These are phyloP conservation scores for Cyrtonyx montezumae DNA, from an alignment of 2,113 vertebrate genomes.

Conservation along the genomic window DNA sequence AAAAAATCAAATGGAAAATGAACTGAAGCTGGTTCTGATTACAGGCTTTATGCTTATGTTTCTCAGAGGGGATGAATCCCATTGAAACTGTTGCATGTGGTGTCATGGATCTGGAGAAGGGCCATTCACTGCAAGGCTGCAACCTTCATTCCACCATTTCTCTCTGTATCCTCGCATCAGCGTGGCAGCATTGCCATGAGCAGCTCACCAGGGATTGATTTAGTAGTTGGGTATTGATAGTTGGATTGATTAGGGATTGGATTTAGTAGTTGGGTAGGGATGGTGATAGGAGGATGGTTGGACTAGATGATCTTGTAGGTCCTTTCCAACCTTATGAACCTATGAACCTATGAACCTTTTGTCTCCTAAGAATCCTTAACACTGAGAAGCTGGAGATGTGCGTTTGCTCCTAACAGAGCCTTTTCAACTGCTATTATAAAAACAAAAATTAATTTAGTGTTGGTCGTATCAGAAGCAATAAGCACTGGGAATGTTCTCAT, in stretches of 20 bases:
- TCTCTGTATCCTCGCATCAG: fast-evolving
- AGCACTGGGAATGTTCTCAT: background rate
- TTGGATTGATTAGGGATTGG: no score
- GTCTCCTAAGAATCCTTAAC: background rate
- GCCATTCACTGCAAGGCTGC: background rate
- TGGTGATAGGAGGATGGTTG: no score
- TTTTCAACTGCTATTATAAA: background rate
- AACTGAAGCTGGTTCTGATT: background rate
- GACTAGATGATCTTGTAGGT: no score
- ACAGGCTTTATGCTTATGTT: background rate
- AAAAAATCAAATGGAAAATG: background rate
- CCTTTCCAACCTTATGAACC: no score
- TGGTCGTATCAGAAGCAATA: background rate
- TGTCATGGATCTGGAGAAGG: background rate
- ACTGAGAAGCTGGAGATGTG: background rate
- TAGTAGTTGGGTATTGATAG: no score
- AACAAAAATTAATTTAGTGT: background rate
- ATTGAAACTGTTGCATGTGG: background rate
- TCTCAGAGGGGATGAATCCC: background rate
- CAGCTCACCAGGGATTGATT: no score
- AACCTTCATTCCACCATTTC: background rate
- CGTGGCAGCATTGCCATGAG: background rate
- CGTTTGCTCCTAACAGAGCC: background rate
- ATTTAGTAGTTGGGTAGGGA: no score
- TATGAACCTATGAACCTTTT: no score